Evolutionary conservation across 2,113 vertebrate species (phyloP).

Genomic region (Lasiurus cinereus): DNA sequence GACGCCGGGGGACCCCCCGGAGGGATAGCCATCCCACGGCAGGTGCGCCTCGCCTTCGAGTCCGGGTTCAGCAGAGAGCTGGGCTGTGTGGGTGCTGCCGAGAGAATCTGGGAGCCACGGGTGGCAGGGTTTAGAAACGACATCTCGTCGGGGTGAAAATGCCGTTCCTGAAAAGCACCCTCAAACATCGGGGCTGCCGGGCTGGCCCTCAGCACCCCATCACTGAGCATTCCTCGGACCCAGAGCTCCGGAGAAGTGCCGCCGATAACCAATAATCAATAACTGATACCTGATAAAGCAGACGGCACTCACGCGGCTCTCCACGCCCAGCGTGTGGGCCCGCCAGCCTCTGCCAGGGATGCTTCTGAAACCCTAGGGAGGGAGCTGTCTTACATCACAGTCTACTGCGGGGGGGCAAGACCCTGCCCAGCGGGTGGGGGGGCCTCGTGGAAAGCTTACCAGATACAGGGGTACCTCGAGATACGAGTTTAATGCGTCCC

Average conservation of each 20-base stretch:
- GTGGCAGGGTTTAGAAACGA: background rate
- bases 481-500: no score
- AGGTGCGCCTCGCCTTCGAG: fast-evolving
- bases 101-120: background rate
- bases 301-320: fast-evolving
- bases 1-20: background rate
- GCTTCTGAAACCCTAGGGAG: background rate
- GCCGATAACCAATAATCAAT: no score
- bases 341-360: background rate
- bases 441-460: background rate
- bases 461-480: no score
- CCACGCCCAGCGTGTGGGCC: background rate
- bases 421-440: background rate
- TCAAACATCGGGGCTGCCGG: slow-evolving; percentile 36
- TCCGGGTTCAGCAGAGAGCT: background rate
- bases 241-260: no score
- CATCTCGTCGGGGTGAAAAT: background rate
- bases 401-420: background rate
- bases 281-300: fast-evolving
- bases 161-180: background rate
- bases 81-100: background rate
- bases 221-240: fast-evolving
- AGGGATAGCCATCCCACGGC: no score
- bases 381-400: fast-evolving
- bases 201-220: background rate